Evolutionary conservation across 2,113 vertebrate species (phyloP).

Genomic region (Dasypus novemcinctus): DNA sequence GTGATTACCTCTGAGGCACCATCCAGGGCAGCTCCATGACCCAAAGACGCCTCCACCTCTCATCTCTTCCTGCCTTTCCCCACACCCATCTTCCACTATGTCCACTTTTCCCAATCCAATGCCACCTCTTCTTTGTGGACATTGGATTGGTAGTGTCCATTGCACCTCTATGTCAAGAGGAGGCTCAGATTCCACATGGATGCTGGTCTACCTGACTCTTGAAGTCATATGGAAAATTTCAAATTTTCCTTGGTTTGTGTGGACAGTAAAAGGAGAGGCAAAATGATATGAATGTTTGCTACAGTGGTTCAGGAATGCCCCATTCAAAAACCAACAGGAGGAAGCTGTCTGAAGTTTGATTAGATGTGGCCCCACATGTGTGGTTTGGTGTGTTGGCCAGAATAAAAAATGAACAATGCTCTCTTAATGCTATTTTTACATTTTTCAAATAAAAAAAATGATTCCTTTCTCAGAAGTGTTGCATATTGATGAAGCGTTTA

Average conservation of each 20-base stretch:
- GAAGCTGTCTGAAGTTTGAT: not conserved
- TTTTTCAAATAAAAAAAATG: not conserved
- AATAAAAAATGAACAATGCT: not conserved
- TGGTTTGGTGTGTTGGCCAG: not conserved
- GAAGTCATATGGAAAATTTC: not conserved
- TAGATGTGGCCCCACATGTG: not conserved
- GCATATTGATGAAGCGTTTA: not conserved
- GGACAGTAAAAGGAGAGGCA: not conserved
- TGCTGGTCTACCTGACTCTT: not conserved
- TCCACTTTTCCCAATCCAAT: too few relatives aligned
- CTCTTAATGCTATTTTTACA: not conserved
- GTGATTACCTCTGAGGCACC: too few relatives aligned
- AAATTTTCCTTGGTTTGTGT: not conserved
- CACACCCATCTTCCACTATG: too few relatives aligned
- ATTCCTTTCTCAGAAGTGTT: not conserved
- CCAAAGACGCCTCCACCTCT: too few relatives aligned
- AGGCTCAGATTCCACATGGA: too few relatives aligned
- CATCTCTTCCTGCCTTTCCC: too few relatives aligned
- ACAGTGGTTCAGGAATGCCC: not conserved
- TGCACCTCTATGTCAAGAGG: too few relatives aligned
- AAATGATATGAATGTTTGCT: not conserved
- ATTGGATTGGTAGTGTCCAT: too few relatives aligned
- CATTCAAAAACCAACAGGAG: not conserved
- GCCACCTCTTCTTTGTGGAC: too few relatives aligned
- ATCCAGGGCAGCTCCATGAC: too few relatives aligned